A percentile compares a stretch with the other conserved stretches of the same genome.
Conservation (phyloP, 2,113 vertebrate genomes). For the Misgurnus anguillicaudatus region DNA sequence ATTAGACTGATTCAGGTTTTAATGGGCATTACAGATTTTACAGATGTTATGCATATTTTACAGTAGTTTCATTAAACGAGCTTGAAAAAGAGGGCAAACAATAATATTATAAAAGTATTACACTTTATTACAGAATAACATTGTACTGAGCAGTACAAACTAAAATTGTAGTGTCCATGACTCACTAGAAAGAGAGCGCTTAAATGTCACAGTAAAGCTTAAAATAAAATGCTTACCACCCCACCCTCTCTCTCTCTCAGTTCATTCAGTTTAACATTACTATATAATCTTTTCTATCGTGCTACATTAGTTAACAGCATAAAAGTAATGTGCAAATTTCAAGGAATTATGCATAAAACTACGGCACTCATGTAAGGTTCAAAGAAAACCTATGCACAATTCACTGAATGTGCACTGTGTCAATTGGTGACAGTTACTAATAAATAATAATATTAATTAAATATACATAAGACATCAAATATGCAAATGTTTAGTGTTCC, state of each 20-base stretch:
- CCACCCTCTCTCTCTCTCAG: neutral
- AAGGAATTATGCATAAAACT: neutral
- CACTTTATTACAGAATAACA: neutral
- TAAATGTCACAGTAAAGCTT: conserved; percentile 49
- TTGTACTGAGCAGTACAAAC: neutral
- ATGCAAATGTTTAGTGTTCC: neutral
- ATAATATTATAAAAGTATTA: neutral
- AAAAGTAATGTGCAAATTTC: neutral
- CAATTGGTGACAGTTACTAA: neutral
- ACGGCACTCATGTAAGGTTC: neutral
- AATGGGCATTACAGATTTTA: neutral
- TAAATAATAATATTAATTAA: neutral
- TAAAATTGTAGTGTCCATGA: neutral
- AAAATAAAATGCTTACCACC: conserved; percentile 46
- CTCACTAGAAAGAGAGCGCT: conserved; percentile 13
- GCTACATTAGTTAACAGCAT: conserved; percentile 14
- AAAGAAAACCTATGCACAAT: neutral
- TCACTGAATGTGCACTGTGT: neutral
- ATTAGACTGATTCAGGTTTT: no score
- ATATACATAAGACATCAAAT: neutral
- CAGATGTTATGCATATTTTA: neutral
- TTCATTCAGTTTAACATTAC: no score
- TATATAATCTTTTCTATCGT: neutral
- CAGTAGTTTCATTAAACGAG: neutral
- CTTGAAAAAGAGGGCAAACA: neutral